Base-by-base conservation (phyloP, 1,140 invertebrate genomes). In the Drosophila sturtevanti region DNA sequence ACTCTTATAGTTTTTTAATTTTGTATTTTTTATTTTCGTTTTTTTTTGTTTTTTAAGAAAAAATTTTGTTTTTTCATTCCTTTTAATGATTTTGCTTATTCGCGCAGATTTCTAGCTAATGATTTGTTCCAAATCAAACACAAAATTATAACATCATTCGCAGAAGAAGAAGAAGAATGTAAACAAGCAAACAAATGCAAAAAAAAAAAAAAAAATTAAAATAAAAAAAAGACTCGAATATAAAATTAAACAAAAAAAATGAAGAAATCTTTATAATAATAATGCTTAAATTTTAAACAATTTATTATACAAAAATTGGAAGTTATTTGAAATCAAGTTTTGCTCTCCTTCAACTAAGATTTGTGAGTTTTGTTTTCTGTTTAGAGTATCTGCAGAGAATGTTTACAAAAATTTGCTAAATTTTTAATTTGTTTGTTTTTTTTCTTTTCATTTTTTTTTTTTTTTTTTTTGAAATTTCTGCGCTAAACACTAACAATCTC, bases 401-500 rank as follows among this genome's bases (percentile, higher is more conserved):
- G 35, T 54, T n/a, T n/a, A 75, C 75, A 75, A 52, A 73, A 44
- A 74, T 62, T 59, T 75, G 48, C 24, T 51, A 14, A 68, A 74
- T 31, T 31, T 31, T 31, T 56, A 38, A 7, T 48, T 74, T 41
- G 34, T 66, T 55, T 27, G 16, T 52, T 69, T 48, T 24, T 63
- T 31, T 61, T 60, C 10, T 48, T 1, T n/a, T n/a, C n/a, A n/a
- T 11, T 48, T 74, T 41, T 41, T 66, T 55, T 27, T 22, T 52
- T 69, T 48, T 24, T 63, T 31, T 61, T 60, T 18, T 48, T 1
- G 11, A 48, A 48, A 11, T 48, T 44, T 21, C 41, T 24, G 35
- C 35, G 67, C 37, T 76, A 74, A 71, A 68, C 66, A 74, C 81
- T 85, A 85, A 85, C 78, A 85, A 85, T 85, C 82, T 87, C 78